These are phyloP conservation scores for Xestobium rufovillosum DNA, from an alignment of 2,888 invertebrate genomes.

Conservation along the genomic window DNA sequence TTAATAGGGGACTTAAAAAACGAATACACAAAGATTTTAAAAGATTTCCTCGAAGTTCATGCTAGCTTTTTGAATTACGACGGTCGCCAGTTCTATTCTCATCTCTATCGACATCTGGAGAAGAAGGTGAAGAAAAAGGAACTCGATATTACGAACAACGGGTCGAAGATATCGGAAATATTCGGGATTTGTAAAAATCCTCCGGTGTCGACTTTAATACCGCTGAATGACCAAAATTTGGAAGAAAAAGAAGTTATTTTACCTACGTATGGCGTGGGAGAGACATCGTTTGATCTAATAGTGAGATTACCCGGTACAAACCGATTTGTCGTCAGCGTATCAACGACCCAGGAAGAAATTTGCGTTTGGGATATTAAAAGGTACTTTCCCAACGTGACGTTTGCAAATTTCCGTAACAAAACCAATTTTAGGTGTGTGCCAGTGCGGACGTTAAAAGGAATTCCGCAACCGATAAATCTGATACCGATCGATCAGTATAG, in stretches of 20 bases:
- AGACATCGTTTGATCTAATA: constrained; percentile 52
- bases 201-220: constrained; percentile 55
- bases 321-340: constrained; percentile 67
- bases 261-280: constrained; percentile 19
- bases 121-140: constrained; percentile 35
- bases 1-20: constrained; percentile 44
- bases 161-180: constrained; percentile 38
- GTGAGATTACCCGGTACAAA: constrained; percentile 58
- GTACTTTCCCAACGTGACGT: constrained; percentile 30
- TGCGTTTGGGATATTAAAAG: constrained; percentile 72
- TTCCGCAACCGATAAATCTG: constrained; percentile 70
- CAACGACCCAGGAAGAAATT: constrained; percentile 67
- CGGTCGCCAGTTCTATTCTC: constrained; percentile 73
- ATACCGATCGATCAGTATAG: constrained; percentile 68
- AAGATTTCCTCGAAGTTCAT: constrained; percentile 63
- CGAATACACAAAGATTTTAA: constrained; percentile 50
- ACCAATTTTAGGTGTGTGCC: constrained; percentile 25
- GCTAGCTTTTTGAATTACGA: constrained; percentile 71
- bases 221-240: constrained; percentile 42
- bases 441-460: constrained; percentile 63
- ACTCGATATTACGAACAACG: constrained; percentile 29
- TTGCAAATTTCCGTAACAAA: not conserved
- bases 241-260: constrained; percentile 16
- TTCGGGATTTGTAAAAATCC: constrained; percentile 48
- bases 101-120: constrained; percentile 50